Evolutionary conservation across 2,797 vertebrate species (phyloP).

Genomic region (Protonibea diacanthus): DNA sequence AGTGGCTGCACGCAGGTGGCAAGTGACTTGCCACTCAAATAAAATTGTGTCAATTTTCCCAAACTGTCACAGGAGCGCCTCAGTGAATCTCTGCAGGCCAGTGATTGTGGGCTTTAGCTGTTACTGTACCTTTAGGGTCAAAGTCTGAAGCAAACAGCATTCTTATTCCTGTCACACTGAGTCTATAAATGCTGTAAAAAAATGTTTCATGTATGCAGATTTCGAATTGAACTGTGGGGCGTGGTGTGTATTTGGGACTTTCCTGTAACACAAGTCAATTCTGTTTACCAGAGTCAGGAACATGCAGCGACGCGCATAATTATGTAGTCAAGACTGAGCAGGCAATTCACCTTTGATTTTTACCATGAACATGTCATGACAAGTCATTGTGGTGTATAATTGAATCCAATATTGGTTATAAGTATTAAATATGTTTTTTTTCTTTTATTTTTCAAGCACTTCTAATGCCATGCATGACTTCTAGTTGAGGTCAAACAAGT

Average conservation of each 20-base stretch:
- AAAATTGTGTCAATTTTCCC: conserved; percentile 46
- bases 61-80: conserved; percentile 13
- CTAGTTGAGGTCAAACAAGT: neutral
- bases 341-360: neutral
- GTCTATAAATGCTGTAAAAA: conserved; percentile 4
- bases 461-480: too few species aligned
- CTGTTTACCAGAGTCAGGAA: neutral
- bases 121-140: neutral
- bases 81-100: conserved; percentile 22
- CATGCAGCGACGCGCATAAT: neutral
- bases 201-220: neutral
- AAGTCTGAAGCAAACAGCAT: neutral
- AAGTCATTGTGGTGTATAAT: neutral
- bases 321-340: neutral
- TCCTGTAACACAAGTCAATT: neutral
- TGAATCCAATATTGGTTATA: neutral
- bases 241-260: neutral
- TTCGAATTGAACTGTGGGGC: neutral
- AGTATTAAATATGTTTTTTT: neutral
- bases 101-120: conserved; percentile 15
- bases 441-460: too few species aligned
- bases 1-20: conserved; percentile 2
- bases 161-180: neutral
- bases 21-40: conserved; percentile 27
- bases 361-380: too few species aligned